Base-by-base conservation (phyloP, 2,797 vertebrate species). In the Hephaestus fuliginosus region DNA sequence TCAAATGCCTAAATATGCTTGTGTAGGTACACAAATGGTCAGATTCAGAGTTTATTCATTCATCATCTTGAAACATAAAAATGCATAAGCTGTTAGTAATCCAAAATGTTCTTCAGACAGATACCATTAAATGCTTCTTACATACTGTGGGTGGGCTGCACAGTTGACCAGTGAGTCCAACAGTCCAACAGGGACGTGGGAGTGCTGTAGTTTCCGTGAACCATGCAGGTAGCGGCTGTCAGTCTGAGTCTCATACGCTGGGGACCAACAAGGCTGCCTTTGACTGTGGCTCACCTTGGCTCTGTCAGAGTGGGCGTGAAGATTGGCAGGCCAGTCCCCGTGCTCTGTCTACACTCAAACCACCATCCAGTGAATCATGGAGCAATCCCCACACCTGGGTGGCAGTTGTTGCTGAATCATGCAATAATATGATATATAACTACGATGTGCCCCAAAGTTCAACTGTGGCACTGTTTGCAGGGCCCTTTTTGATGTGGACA, bases 131-230 rank as follows among this genome's bases (percentile, higher is more conserved):
- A 74, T 49, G 55, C 66, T 80, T 73, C 58, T 67, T 46, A 18
- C 74, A 62, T 60, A 13, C 44, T 48, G 76, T 89, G 75, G 81
- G 84, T 86, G 90, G 87, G 61, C 81, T 84, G 33, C 63, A 76
- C 64, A 56, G 61, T 43, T 76, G 78, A 85, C 4, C 65, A 18
- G 41, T 63, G 53, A 63, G 68, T 65, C 65, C 63, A 73, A 18
- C 48, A 49, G 61, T 70, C 17, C 10, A 6, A 65, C 63, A 14
- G 43, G 48, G 64, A 41, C 36, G 22, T 44, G 60, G 53, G 53
- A 18, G 70, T 25, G 0, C 43, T 30, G n/a, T 48, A 33, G 41
- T 53, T 82, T 82, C 52, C 15, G n/a, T 82, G 49, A 55, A 62
- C 13, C 39, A 62, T 28, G 18, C 76, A 66, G 63, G 62, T 28